Base-by-base conservation (phyloP, 2,888 invertebrate species). In the Dynastes grantii region DNA sequence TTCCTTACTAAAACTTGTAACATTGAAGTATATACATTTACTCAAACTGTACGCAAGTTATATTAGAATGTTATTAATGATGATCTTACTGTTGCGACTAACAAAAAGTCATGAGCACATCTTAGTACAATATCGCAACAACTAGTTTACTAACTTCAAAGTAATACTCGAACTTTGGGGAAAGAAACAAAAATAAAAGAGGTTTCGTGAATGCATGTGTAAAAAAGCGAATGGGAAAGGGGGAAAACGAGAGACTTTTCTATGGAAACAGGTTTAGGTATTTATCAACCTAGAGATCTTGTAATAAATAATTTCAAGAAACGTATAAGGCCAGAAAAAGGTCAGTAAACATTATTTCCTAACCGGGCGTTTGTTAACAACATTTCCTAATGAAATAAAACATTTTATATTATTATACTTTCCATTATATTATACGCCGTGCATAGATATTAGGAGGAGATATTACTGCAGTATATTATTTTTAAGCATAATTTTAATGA, bases 241-340 rank as follows among this genome's bases (percentile, higher is more conserved):
- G 11, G 58, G 11, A 78, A 64, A 53, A 22, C 63, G 63, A 63
- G 73, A 78, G 70, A 79, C 76, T 70, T 78, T 76, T 79, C 70
- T 70, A 61, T 68, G 55, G 53, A 78, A 78, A 78, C 80, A 65
- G 76, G 79, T 77, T 79, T 75, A 37, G 16, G 58, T 40, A 73
- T 73, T 77, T 77, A 75, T 73, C 75, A 79, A 75, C 75, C 16
- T 51, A 51, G 68, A 68, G 32, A 79, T 79, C 79, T 76, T 68
- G 77, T 79, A 79, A 79, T 79, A 79, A 79, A 79, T 73, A 77
- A 77, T 77, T 77, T 67, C 70, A 61, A 61, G 37, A 75, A 75
- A 61, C 73, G 40, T 61, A 37, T 37, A 22, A 75, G 73, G 61
- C 61, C 73, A 61, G 73, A 78, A 78, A 77, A 78, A 73, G 73